Evolutionary conservation across 2,888 invertebrate genomes (phyloP), one percentile per base, ranked within the genome.

Genomic region (Criorhina ranunculi): DNA sequence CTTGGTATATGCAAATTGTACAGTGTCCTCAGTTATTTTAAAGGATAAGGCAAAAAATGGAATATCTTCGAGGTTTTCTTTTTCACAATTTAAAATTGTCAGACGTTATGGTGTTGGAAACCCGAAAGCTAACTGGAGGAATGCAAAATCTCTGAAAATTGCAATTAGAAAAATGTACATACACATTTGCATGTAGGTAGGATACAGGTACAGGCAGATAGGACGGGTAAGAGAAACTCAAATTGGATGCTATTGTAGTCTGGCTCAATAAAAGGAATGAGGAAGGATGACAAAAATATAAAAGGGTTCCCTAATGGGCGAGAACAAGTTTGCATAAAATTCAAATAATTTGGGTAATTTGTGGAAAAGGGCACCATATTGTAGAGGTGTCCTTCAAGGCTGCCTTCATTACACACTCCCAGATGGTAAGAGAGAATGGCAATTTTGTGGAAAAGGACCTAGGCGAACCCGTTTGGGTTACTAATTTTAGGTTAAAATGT

Each of bases 321-420:
- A 57, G 70, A 62, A 69, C 53, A 72, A 70, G 85, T 85, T 85
- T 80, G 80, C 80, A 85, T 85, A 76, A 80, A 85, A 85, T 85
- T 85, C 85, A 70, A 85, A 85, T 85, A 85, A 85, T 85, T 57
- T 59, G 33, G 66, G 80, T 55, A 76, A 85, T 85, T 85, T 85
- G 37, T 51, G 49, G 15, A 59, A 53, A 17, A 53, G 33, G 57
- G 17, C 67, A 46, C 37, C 53, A 55, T 77, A 72, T 77, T 72
- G 66, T 35, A 8, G 35, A 83, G 78, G 72, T 73, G 75, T 72
- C 69, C 64, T 72, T 75, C 64, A 73, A 78, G 73, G 78, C 73
- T 62, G 37, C 44, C 69, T 24, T 81, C 60, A 55, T 69, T 62
- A 75, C 29, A 59, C 8, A 8, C 7, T 24, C 31, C 12, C 17